phyloP scores from a whole-genome alignment of 2,888 invertebrate genomes.

The Hydrotaea cyrtoneurina region DNA sequence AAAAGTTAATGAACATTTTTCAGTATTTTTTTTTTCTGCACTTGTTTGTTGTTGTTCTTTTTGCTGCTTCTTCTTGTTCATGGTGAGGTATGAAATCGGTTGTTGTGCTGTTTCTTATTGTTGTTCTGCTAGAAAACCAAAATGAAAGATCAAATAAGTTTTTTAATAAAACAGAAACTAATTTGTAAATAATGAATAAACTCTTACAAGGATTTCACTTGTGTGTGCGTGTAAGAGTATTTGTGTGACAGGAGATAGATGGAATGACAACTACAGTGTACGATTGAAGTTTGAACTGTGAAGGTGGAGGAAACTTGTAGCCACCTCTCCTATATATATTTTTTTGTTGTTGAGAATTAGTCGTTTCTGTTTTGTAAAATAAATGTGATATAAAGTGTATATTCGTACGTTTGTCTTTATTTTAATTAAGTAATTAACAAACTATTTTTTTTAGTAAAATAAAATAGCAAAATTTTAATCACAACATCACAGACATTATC shows the following conservation, averaged over 20 bases:
- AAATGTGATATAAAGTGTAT: too few relatives aligned
- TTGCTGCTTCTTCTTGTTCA: neutral
- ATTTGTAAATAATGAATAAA: constrained; percentile 9
- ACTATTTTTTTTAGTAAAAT: too few relatives aligned
- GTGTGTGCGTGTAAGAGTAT: neutral
- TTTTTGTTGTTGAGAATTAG: too few relatives aligned
- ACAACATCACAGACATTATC: too few relatives aligned
- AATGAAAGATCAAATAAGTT: constrained; percentile 26
- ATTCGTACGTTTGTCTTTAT: too few relatives aligned
- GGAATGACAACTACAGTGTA: neutral
- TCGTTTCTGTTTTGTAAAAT: too few relatives aligned
- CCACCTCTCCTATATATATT: too few relatives aligned
- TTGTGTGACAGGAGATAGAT: neutral
- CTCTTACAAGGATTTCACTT: neutral
- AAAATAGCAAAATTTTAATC: too few relatives aligned
- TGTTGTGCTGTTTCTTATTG: neutral
- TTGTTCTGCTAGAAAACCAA: neutral
- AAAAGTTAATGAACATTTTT: constrained; percentile 44
- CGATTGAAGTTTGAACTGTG: too few relatives aligned
- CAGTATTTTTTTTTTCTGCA: constrained; percentile 10
- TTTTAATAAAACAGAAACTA: constrained; percentile 20
- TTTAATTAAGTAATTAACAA: too few relatives aligned
- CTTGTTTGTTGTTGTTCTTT: neutral
- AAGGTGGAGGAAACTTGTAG: too few relatives aligned
- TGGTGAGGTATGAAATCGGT: neutral